Base-by-base conservation (phyloP, 2,888 invertebrate genomes). In the Drosophila setosimentum region DNA sequence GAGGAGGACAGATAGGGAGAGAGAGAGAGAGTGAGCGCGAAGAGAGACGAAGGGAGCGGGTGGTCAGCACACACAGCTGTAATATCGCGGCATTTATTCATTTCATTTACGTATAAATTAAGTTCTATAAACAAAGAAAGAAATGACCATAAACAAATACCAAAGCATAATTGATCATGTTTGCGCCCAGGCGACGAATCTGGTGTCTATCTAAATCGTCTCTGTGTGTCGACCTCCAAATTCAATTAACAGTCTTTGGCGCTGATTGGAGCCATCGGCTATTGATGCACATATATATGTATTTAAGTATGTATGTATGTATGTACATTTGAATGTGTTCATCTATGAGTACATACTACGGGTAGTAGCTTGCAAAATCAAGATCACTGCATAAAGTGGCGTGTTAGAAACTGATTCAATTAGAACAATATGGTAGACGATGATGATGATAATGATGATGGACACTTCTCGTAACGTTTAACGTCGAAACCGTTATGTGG, bases 91-190 rank as follows among this genome's bases (percentile, higher is more conserved):
- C 24, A 70, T 61, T 63, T 58, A 37, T 51, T 65, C 54, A 24
- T 24, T 45, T 2, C 21, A 16, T 24, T 45, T 45, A 24, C 45
- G 64, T 63, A 67, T 73, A 68, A 82, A 84, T 82, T 70, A 72
- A 82, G 78, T 80, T 87, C 76, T 80, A 71, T 78, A 82, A 87
- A 87, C 87, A 84, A 87, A 24, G 16, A 45, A 85, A 80, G 68
- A 83, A 84, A 85, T 73, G 84, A 54, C 70, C 78, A 82, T 87
- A 84, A 84, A 87, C 87, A 84, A 87, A 84, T 73, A 82, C 59
- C 80, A 78, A 85, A 80, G 73, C 78, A 87, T 82, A 78, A 87
- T 87, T 87, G 87, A 67, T 78, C 64, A 78, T 79, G 77, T 69
- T 61, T 50, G 64, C 71, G 40, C 65, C 42, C 27, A n/a, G 61